Evolutionary conservation across 1,140 invertebrate species (phyloP), one percentile per base, ranked within the genome.

Genomic region (Drosophila tropicalis): DNA sequence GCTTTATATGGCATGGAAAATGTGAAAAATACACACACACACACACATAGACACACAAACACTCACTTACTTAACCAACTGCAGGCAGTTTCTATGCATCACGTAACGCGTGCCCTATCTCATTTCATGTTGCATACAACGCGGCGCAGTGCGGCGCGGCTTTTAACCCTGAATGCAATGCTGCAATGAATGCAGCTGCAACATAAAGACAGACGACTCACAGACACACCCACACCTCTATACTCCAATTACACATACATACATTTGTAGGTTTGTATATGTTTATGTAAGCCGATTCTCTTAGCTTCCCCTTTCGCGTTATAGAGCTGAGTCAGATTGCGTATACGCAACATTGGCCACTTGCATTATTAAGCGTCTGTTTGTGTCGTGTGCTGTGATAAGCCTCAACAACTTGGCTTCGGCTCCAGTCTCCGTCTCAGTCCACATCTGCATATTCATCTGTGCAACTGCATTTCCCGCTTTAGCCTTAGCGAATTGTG

Each of bases 261-360:
- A 29, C 25, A 29, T 29, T 5, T 29, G 5, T 29, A 29, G 5
- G 29, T 29, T 29, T 29, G 29, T 29, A 29, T 29, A 29, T 29
- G 5, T 39, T 10, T 39, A 39, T 39, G 36, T 39, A n/a, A 44
- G 36, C 29, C 7, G 25, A 34, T 17, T n/a, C 22, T 39, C 19
- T 51, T 36, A 12, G 44, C 40, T 36, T 40, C 13, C 39, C 56
- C 17, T 29, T 5, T 12, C 54, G 19, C 22, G 12, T 36, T 19
- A 40, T 60, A 62, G 39, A 56, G 51, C 54, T 70, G 74, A 61
- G 55, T 61, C 76, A 81, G 58, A 76, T 90, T 90, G 85, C 85
- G 85, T 90, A 90, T 85, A 90, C 85, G 85, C 85, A 90, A 70
- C 77, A 73, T 85, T 81, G 78, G 85, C 85, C 85, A 90, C 86